Percentiles rank a stretch among this genome's conserved stretches.
These are phyloP conservation scores for Oryzias celebensis DNA, from an alignment of 2,113 vertebrate genomes.

Conservation along the genomic window DNA sequence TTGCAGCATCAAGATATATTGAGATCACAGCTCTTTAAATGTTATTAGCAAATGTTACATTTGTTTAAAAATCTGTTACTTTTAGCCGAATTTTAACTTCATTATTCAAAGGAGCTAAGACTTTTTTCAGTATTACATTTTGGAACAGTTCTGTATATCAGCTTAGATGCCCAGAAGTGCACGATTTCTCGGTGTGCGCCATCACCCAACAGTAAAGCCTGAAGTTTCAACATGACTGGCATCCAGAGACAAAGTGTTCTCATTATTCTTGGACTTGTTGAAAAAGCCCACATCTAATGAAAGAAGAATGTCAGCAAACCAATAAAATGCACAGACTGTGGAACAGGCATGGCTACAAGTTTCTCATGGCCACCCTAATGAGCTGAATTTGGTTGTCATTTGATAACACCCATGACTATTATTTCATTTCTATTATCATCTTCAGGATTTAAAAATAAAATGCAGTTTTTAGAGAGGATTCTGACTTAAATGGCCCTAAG, in stretches of 20 bases:
- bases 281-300: conserved; percentile 50
- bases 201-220: conserved; percentile 37
- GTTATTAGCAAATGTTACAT: neutral
- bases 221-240: conserved; percentile 46
- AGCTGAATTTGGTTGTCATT: conserved; percentile 22
- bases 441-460: conserved; percentile 1
- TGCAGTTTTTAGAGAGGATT: neutral
- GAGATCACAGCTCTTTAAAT: neutral
- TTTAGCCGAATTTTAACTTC: too few relatives aligned
- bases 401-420: neutral
- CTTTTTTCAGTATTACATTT: neutral
- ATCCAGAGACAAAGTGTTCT: conserved; percentile 44
- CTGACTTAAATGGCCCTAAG: too few relatives aligned
- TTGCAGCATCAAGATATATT: neutral
- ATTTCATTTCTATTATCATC: conserved; percentile 4
- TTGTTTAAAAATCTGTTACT: too few relatives aligned
- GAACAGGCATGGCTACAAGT: conserved; percentile 20
- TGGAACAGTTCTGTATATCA: conserved; percentile 1
- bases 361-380: conserved; percentile 21
- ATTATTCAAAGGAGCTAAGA: neutral
- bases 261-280: conserved; percentile 39
- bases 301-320: conserved; percentile 54
- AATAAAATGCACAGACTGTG: conserved; percentile 31
- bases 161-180: conserved; percentile 9
- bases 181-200: conserved; percentile 29